Conservation (phyloP, 2,888 invertebrate genomes). For the Scaptodrosophila latifasciaeformis region DNA sequence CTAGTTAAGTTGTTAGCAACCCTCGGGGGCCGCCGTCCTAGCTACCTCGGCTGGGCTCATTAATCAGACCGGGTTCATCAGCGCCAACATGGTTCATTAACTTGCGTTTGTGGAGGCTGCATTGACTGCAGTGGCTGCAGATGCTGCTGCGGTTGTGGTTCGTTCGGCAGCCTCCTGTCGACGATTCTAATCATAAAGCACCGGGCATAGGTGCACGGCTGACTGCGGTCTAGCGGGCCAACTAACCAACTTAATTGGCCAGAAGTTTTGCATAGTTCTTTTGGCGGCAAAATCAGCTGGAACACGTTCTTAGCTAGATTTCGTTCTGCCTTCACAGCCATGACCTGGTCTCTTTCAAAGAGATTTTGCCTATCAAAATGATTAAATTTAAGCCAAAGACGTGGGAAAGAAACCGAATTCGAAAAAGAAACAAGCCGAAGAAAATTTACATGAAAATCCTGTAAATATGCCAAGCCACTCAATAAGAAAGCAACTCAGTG, state of each 20-base stretch:
- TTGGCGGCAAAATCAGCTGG: constrained; percentile 21
- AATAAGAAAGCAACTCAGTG: too few relatives aligned
- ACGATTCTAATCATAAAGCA: constrained; percentile 68
- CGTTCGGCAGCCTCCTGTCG: constrained; percentile 55
- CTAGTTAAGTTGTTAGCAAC: constrained; percentile 67
- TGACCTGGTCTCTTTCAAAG: too few relatives aligned
- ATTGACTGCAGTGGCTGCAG: constrained; percentile 34
- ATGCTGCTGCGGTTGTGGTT: constrained; percentile 21
- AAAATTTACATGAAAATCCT: constrained; percentile 58
- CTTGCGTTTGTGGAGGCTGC: constrained; percentile 50
- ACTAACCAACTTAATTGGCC: constrained; percentile 53
- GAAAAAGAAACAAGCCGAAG: constrained; percentile 46
- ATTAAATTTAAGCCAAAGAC: too few relatives aligned
- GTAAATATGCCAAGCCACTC: constrained; percentile 30
- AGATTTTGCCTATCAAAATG: too few relatives aligned
- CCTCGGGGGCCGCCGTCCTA: constrained; percentile 40
- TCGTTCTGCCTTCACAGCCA: too few relatives aligned
- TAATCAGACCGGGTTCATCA: constrained; percentile 65
- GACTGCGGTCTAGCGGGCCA: not conserved
- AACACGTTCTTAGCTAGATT: too few relatives aligned
- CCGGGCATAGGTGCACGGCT: constrained; percentile 26
- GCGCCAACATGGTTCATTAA: constrained; percentile 69
- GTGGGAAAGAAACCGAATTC: too few relatives aligned
- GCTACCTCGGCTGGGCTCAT: constrained; percentile 44
- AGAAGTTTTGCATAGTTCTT: constrained; percentile 39